phyloP scores from a whole-genome alignment of 2,113 vertebrate species.

The Rattus norvegicus region DNA sequence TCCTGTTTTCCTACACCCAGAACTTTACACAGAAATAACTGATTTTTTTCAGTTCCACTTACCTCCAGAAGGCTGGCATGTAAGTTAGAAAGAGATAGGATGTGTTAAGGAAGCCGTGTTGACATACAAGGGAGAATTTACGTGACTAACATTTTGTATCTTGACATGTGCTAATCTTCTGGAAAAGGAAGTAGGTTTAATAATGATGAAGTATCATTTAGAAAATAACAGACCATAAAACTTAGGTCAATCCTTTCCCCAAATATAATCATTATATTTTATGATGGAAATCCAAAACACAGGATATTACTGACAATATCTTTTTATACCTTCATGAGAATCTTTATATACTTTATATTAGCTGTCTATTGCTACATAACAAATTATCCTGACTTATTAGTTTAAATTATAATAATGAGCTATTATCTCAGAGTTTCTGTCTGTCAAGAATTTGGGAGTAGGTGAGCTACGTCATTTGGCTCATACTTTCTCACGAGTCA shows the following conservation, averaged over 20 bases:
- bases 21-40: background rate
- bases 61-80: background rate
- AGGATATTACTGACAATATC: background rate
- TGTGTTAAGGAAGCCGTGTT: background rate
- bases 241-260: background rate
- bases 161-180: background rate
- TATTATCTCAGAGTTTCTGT: slow-evolving; percentile 30
- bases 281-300: background rate
- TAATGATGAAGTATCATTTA: background rate
- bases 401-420: slow-evolving; percentile 43
- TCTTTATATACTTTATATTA: background rate
- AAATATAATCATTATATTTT: background rate
- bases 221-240: background rate
- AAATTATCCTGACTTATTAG: slow-evolving; percentile 20
- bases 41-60: background rate
- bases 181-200: background rate
- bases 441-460: slow-evolving; percentile 28
- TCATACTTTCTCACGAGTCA: background rate
- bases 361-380: background rate
- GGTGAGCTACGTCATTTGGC: background rate
- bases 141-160: background rate
- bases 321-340: slow-evolving; percentile 23
- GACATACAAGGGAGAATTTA: background rate
- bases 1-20: background rate
- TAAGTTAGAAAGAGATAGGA: background rate